These are phyloP conservation scores for Phoeniculus purpureus DNA, from an alignment of 2,797 vertebrate genomes.

Conservation along the genomic window DNA sequence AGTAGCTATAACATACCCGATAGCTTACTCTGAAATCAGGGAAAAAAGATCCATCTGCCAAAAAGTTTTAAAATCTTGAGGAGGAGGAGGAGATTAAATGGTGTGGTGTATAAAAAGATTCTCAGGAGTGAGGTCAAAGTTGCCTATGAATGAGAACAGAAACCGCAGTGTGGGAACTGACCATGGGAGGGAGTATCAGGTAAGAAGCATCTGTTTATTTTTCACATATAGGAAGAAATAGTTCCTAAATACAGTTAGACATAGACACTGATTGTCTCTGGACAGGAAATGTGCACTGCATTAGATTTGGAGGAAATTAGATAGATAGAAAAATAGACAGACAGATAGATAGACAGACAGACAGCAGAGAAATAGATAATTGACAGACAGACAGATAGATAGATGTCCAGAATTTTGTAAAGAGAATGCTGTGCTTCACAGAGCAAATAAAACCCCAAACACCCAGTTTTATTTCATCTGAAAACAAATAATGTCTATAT, in stretches of 20 bases:
- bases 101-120: neutral
- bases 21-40: neutral
- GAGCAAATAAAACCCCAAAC: accelerated
- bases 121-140: neutral
- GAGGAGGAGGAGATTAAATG: neutral
- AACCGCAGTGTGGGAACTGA: neutral
- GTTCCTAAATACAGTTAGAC: neutral
- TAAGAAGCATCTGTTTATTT: neutral
- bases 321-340: neutral
- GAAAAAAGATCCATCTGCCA: neutral
- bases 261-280: neutral
- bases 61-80: neutral
- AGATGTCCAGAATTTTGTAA: neutral
- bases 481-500: neutral
- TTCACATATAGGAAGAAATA: neutral
- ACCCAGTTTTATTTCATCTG: neutral
- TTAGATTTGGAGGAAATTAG: neutral
- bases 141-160: neutral
- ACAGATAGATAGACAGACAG: neutral
- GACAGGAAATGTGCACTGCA: neutral
- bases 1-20: neutral
- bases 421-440: neutral
- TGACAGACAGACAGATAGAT: no score
- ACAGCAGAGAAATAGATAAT: no score
- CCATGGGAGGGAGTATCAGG: neutral